These are phyloP conservation scores for Arrhamphus sclerolepis DNA, from an alignment of 2,797 vertebrate species.

Conservation along the genomic window DNA sequence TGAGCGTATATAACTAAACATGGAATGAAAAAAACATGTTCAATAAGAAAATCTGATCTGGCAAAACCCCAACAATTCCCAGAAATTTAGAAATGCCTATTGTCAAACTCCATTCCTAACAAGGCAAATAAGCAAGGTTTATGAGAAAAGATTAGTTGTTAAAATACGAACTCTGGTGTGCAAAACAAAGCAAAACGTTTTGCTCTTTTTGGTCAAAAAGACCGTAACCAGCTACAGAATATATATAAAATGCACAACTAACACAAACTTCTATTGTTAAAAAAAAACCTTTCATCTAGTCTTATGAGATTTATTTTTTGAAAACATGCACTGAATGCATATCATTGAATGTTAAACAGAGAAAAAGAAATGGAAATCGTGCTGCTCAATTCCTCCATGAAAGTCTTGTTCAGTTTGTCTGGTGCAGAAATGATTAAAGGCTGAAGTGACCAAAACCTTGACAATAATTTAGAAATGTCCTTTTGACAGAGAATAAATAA, in stretches of 20 bases:
- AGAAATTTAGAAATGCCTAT: conserved; percentile 24
- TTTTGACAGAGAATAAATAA: conserved; percentile 37
- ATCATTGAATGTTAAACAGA: conserved; percentile 27
- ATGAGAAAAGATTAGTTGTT: conserved; percentile 9
- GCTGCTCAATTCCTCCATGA: conserved; percentile 24
- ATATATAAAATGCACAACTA: conserved; percentile 10
- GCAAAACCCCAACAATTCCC: conserved; percentile 23
- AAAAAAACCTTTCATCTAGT: background rate
- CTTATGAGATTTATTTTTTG: conserved; percentile 10
- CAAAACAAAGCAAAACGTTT: conserved; percentile 11
- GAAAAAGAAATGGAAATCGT: conserved; percentile 22
- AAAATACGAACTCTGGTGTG: conserved; percentile 6
- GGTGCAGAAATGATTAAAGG: conserved; percentile 51
- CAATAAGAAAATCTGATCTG: conserved; percentile 44
- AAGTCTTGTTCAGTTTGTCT: conserved; percentile 8
- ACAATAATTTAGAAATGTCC: conserved; percentile 28
- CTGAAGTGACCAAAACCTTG: conserved; percentile 29
- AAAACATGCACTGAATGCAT: conserved; percentile 21
- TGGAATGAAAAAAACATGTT: conserved; percentile 24
- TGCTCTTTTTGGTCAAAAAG: conserved; percentile 3
- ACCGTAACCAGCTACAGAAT: conserved; percentile 28
- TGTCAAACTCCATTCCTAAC: conserved; percentile 41
- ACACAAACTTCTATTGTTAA: background rate
- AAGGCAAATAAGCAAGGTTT: conserved; percentile 12
- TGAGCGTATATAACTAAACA: conserved; percentile 22